phyloP scores from a whole-genome alignment of 2,888 invertebrate species.

The Drosophila merina region DNA sequence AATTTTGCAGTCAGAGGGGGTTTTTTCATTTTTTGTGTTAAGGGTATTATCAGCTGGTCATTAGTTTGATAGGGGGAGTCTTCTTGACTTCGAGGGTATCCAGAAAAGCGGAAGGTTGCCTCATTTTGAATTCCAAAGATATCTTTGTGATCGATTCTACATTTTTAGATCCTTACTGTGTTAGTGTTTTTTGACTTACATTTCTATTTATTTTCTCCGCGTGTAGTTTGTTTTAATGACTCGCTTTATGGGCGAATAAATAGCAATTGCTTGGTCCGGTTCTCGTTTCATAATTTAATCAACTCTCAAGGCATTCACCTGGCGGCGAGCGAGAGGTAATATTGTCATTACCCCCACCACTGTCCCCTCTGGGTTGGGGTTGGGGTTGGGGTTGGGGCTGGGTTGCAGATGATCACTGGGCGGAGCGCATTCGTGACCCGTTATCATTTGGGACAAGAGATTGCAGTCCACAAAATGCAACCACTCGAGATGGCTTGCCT shows the following conservation, averaged over 20 bases:
- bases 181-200: not conserved
- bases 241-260: slow-evolving; percentile 45
- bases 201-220: not conserved
- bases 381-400: not conserved
- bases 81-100: not conserved
- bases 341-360: slow-evolving; percentile 61
- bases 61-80: slow-evolving; percentile 1
- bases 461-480: slow-evolving; percentile 37
- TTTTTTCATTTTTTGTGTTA: slow-evolving; percentile 12
- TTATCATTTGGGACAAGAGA: slow-evolving; percentile 34
- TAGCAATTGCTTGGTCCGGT: slow-evolving; percentile 38
- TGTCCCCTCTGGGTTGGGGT: not conserved
- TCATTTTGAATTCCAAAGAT: too few species aligned
- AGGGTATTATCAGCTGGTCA: slow-evolving; percentile 11
- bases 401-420: slow-evolving; percentile 1
- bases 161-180: too few species aligned
- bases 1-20: slow-evolving; percentile 3
- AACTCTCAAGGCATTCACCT: slow-evolving; percentile 46
- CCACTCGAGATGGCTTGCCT: slow-evolving; percentile 6
- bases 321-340: slow-evolving; percentile 45
- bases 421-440: slow-evolving; percentile 28
- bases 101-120: not conserved
- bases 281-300: slow-evolving; percentile 48
- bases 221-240: slow-evolving; percentile 17
- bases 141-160: too few species aligned